Base-by-base conservation (phyloP, 53 echinoderm and acorn worm species). In the Luidia sarsii region DNA sequence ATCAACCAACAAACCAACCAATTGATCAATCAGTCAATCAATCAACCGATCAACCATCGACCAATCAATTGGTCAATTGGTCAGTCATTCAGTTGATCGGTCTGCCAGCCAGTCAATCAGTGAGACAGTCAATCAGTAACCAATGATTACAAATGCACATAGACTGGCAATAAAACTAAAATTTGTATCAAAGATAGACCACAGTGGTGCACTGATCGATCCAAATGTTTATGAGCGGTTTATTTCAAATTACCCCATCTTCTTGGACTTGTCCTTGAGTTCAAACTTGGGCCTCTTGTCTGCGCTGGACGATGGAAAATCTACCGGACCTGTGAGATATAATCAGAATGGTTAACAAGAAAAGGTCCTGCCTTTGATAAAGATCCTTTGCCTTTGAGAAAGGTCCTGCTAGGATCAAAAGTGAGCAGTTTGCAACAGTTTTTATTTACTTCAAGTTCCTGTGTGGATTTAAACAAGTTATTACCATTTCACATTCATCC, bases 221-320 rank as follows among this genome's bases (percentile, higher is more conserved):
- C n/a, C n/a, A n/a, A n/a, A n/a, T n/a, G n/a, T n/a, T n/a, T n/a
- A n/a, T n/a, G n/a, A n/a, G n/a, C n/a, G n/a, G n/a, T n/a, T 6
- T 18, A 33, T 29, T 20, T 52, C 2, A 29, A 38, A 20, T 69
- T 46, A 77, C 77, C 61, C 60, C 18, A 60, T 41, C 11, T 77
- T 29, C 60, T 41, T 60, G 60, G 59, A 60, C n/a, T 77, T 77
- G 77, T 77, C 77, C 27, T 77, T 77, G 9, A 77, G 36, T 30
- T 22, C 77, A 61, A 61, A 77, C 4, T 80, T 34, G 34, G 66
- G 81, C 25, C 45, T 80, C 29, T 64, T 64, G 37, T 65, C 66
- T 0, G 81, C 23, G 24, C 53, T 37, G 36, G 23, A 10, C 39
- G 41, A 36, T 16, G 65, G 65, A 11, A 80, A 39, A 27, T 80